phyloP scores from a whole-genome alignment of 2,113 vertebrate genomes.

The rabbit (Oryctolagus cuniculus) region mOryCun1.1 NC_091437.1:9108001-9108500 shows the following conservation, averaged over 20 bases:
- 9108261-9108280: not conserved
- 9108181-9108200: conserved; percentile 18
- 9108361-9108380: not conserved
- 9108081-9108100: conserved; percentile 38
- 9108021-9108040: not conserved
- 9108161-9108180: conserved; percentile 29
- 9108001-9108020: conserved; percentile 34
- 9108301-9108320: conserved; percentile 40
- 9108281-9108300: conserved; percentile 40
- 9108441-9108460: no score
- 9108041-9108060: conserved; percentile 4
- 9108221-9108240: conserved; percentile 51
- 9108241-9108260: conserved; percentile 24
- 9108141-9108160: conserved; percentile 21
- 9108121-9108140: conserved; percentile 47
- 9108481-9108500: no score
- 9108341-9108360: not conserved
- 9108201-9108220: not conserved
- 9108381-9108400: no score
- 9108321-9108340: not conserved
- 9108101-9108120: conserved; percentile 24
- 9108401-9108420: no score
- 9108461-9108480: no score
- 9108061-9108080: not conserved
- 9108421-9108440: no score